Evolutionary conservation across 2,113 vertebrate genomes (phyloP).

Genomic region (Myrmecophaga tridactyla): DNA sequence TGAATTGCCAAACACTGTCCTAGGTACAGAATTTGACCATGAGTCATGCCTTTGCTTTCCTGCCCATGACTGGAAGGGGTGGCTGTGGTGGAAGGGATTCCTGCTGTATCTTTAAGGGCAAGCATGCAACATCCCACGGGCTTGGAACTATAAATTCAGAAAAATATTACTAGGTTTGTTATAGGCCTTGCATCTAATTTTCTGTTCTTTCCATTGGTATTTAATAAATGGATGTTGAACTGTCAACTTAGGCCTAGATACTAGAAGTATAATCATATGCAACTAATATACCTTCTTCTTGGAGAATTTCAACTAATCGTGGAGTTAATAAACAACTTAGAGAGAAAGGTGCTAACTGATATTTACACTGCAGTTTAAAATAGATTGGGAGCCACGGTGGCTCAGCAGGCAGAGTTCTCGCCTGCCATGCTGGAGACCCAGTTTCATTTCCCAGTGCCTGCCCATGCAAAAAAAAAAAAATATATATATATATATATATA

Average conservation of each 20-base stretch:
- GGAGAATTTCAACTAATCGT: neutral
- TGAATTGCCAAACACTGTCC: neutral
- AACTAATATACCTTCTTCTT: neutral
- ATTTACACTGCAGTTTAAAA: neutral
- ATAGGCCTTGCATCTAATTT: neutral
- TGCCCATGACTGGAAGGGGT: neutral
- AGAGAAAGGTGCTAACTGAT: neutral
- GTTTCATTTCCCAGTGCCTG: too few species aligned
- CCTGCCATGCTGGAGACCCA: too few species aligned
- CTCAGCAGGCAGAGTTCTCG: too few species aligned
- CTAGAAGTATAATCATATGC: neutral
- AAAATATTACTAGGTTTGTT: neutral
- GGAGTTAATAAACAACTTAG: neutral
- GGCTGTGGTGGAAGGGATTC: neutral
- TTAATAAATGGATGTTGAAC: neutral
- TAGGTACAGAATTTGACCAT: neutral
- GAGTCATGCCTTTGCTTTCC: neutral
- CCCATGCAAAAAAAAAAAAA: too few species aligned
- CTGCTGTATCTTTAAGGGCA: neutral
- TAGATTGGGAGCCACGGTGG: too few species aligned
- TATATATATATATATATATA: too few species aligned
- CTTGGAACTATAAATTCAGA: neutral
- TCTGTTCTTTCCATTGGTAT: constrained; percentile 3
- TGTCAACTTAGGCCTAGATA: neutral
- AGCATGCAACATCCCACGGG: too few species aligned